Base-by-base conservation (phyloP, 2,113 vertebrate genomes). In the Procavia capensis region DNA sequence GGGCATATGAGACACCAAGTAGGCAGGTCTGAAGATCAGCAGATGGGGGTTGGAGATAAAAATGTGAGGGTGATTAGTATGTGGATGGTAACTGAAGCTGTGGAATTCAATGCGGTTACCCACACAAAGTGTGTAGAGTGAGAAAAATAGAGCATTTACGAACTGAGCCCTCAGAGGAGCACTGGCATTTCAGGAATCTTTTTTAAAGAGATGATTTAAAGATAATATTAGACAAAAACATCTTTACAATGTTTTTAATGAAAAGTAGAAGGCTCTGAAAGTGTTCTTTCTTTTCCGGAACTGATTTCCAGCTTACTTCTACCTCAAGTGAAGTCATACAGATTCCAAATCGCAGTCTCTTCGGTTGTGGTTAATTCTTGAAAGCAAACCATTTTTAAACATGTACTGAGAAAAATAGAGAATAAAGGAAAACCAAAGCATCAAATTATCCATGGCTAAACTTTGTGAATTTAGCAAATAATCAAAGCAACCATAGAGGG, bases 341-440 rank as follows among this genome's bases (percentile, higher is more conserved):
- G 66, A 94, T 96, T 96, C 50, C 45, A 90, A 94, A 92, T 96
- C 80, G 89, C 6, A 84, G 84, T 87, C 70, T 87, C 39, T 84
- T 94, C 89, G 92, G 81, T 94, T 98, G 94, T 95, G 94, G 95
- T 93, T 97, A 88, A 96, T 95, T 92, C 50, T 95, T 76, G 88
- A 96, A 84, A 59, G 89, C 80, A 95, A 96, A 95, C 59, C 43
- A 91, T 95, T 89, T 91, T 80, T 84, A 96, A 94, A 76, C 59
- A 93, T 85, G 31, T 45, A 92, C 82, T 95, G 50, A 96, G 87
- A 94, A 84, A 94, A 94, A 88, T n/a, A 64, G 43, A 82, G 59
- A 90, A 92, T 87, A 96, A 95, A 92, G 82, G 82, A 83, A 96
- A 96, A 92, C 54, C 84, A 95, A 96, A 91, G 57, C 94, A 95